phyloP scores from a whole-genome alignment of 2,113 vertebrate genomes.

The Siniperca knerii region DNA sequence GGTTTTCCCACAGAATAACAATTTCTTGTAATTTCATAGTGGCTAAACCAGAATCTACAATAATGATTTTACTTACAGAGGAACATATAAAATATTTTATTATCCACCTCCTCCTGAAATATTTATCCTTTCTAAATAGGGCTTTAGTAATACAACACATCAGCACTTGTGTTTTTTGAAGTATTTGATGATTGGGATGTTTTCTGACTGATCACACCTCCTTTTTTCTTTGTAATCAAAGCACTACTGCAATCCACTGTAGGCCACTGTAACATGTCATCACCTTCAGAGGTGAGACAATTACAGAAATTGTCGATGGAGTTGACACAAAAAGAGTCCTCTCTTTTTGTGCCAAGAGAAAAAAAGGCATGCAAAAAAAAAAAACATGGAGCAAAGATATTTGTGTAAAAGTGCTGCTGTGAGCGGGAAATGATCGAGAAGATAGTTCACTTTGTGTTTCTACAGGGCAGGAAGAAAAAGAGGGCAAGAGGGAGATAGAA shows the following conservation, averaged over 20 bases:
- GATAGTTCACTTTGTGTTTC: conserved; percentile 14
- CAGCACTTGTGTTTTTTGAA: conserved; percentile 16
- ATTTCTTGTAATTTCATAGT: neutral
- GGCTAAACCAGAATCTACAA: neutral
- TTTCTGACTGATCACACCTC: neutral
- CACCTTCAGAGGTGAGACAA: conserved; percentile 12
- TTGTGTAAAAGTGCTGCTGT: conserved; percentile 9
- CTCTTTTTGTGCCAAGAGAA: neutral
- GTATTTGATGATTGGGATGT: conserved; percentile 6
- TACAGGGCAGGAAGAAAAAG: neutral
- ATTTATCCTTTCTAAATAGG: conserved; percentile 26
- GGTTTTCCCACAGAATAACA: neutral
- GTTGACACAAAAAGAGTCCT: conserved; percentile 1
- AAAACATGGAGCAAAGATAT: conserved; percentile 7
- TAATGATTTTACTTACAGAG: conserved; percentile 9
- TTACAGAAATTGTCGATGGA: conserved; percentile 1
- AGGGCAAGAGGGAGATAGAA: conserved; percentile 7
- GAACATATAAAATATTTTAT: conserved; percentile 23
- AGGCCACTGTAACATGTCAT: neutral
- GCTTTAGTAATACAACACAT: conserved; percentile 15
- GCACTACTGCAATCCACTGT: neutral
- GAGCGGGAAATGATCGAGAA: neutral
- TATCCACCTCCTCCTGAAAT: conserved; percentile 18
- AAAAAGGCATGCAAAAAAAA: neutral
- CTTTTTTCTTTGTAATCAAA: conserved; percentile 2